Evolutionary conservation across 2,797 vertebrate species (phyloP).

Genomic region (Onychomys arenicola): DNA sequence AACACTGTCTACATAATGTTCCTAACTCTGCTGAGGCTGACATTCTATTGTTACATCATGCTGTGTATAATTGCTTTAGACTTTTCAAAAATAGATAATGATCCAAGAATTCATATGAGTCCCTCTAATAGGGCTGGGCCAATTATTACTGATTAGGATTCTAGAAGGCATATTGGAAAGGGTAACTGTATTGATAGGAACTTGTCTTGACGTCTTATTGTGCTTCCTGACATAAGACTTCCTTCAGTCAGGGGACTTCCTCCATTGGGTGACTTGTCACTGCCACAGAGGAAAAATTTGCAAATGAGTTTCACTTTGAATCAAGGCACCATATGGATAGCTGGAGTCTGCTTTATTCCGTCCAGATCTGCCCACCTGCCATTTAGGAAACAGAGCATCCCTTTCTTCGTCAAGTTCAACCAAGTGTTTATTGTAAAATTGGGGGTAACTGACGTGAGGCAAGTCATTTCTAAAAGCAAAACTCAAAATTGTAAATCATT

Average conservation of each 20-base stretch:
- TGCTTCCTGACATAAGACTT: constrained; percentile 41
- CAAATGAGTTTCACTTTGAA: constrained; percentile 26
- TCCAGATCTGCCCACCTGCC: neutral
- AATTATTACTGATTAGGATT: constrained; percentile 19
- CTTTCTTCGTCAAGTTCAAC: neutral
- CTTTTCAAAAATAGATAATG: constrained; percentile 53
- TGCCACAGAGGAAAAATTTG: neutral
- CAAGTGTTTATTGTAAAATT: neutral
- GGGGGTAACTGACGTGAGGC: neutral
- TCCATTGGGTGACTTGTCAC: constrained; percentile 9
- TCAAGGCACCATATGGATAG: neutral
- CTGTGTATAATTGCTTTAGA: neutral
- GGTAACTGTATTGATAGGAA: neutral
- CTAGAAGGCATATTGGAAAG: constrained; percentile 21
- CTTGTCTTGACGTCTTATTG: neutral
- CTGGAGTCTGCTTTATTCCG: neutral
- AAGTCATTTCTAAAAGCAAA: constrained; percentile 42
- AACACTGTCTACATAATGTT: neutral
- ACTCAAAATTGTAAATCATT: neutral
- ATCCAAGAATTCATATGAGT: constrained; percentile 29
- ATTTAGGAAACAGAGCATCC: neutral
- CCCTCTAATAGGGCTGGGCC: neutral
- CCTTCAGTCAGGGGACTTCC: constrained; percentile 66
- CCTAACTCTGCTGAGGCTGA: neutral
- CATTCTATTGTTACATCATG: neutral